Percentiles rank a stretch among this genome's conserved stretches.
Conservation (phyloP, 2,797 vertebrate species). For the Oreortyx pictus region DNA sequence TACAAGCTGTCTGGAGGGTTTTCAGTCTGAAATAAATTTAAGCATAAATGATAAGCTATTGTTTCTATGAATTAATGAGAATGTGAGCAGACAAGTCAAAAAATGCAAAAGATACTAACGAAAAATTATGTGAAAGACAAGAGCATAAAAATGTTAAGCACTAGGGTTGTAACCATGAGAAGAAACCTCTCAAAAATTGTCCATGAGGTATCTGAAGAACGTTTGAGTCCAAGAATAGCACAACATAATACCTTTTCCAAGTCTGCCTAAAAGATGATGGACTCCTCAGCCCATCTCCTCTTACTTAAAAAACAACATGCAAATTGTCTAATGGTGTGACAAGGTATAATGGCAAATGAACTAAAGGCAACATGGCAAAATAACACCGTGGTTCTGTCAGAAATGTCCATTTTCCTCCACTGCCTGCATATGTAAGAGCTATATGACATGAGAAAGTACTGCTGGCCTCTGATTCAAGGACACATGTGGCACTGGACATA, state of each 20-base stretch:
- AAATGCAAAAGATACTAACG: neutral
- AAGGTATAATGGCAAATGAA: neutral
- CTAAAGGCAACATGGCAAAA: neutral
- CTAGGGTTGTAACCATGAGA: neutral
- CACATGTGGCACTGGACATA: neutral
- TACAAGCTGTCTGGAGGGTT: neutral
- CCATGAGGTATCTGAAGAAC: neutral
- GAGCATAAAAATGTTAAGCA: neutral
- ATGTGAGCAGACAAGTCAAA: neutral
- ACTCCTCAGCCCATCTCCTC: neutral
- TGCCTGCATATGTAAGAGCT: neutral
- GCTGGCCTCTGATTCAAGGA: neutral
- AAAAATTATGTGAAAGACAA: neutral
- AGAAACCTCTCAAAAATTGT: neutral
- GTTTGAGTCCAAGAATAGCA: neutral
- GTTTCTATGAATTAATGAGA: neutral
- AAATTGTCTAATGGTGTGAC: neutral
- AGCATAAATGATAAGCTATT: neutral
- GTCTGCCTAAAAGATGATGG: neutral
- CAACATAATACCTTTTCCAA: neutral
- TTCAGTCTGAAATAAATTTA: constrained; percentile 29
- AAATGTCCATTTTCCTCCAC: neutral
- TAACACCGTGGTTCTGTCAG: neutral
- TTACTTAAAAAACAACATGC: neutral
- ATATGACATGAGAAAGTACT: neutral